Conservation (phyloP, 2,888 invertebrate genomes). For the Ornithoptera priamus region DNA sequence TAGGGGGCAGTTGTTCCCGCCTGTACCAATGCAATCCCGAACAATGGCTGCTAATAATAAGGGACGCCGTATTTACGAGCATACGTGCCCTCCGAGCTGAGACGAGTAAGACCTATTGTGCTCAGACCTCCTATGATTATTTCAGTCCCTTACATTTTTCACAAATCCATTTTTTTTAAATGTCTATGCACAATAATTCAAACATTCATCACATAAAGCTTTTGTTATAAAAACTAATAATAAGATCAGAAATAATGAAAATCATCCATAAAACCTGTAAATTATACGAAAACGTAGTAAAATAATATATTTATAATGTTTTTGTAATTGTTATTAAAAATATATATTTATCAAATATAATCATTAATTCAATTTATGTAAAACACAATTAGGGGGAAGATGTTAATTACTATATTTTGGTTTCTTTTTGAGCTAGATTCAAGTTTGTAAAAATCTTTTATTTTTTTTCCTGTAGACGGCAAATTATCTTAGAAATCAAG, state of each 20-base stretch:
- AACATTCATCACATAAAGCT: conserved; percentile 31
- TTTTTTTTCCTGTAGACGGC: too few relatives aligned
- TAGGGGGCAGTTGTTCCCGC: conserved; percentile 45
- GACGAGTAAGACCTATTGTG: conserved; percentile 75
- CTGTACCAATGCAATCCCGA: conserved; percentile 66
- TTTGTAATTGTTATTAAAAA: too few relatives aligned
- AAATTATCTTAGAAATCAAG: too few relatives aligned
- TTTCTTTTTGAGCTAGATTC: too few relatives aligned
- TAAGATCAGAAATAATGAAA: too few relatives aligned
- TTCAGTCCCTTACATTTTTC: conserved; percentile 70
- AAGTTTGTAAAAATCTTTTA: too few relatives aligned
- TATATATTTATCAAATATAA: too few relatives aligned
- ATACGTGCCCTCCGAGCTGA: conserved; percentile 74
- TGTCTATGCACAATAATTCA: conserved; percentile 59
- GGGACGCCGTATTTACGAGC: conserved; percentile 76
- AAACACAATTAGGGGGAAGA: too few relatives aligned
- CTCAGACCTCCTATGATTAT: conserved; percentile 78
- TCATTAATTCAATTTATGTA: too few relatives aligned
- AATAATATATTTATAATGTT: too few relatives aligned
- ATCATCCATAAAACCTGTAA: neutral
- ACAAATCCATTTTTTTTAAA: conserved; percentile 69
- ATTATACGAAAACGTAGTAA: too few relatives aligned
- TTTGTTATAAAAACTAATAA: neutral
- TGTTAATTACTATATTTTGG: too few relatives aligned
- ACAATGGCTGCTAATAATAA: conserved; percentile 79